Evolutionary conservation across 1,140 invertebrate species (phyloP).

Genomic region (Paralvinella palmiformis): DNA sequence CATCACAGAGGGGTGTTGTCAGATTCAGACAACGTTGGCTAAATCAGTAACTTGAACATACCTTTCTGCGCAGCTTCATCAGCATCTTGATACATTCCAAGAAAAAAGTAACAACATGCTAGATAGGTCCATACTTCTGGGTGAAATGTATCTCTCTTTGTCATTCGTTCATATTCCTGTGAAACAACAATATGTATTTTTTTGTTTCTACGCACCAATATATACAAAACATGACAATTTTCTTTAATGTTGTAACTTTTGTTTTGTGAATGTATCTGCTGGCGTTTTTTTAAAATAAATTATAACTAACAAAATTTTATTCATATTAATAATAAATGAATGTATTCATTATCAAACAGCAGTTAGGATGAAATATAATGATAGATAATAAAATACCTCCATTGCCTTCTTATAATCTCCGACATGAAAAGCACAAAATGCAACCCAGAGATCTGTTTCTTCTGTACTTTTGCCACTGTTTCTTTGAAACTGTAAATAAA

Average conservation of each 20-base stretch:
- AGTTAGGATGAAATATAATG: no score
- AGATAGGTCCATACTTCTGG: conserved; percentile 64
- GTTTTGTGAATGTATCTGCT: no score
- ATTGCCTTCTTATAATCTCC: conserved; percentile 86
- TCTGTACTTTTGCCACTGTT: conserved; percentile 56
- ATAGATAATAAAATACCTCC: conserved; percentile 64
- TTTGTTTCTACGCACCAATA: background rate
- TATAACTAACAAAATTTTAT: no score
- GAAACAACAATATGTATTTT: conserved; percentile 15
- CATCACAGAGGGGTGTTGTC: no score
- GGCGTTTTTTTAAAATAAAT: no score
- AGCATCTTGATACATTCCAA: conserved; percentile 74
- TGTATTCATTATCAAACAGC: no score
- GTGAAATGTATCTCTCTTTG: conserved; percentile 40
- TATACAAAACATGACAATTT: no score
- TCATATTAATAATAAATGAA: no score
- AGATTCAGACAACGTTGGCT: no score
- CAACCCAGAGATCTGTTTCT: conserved; percentile 77
- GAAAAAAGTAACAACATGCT: conserved; percentile 91
- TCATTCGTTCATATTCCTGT: conserved; percentile 51
- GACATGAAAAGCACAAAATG: conserved; percentile 90
- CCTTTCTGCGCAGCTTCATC: conserved; percentile 53
- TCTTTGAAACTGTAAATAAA: conserved; percentile 55
- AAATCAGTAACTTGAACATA: no score
- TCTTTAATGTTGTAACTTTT: no score